Evolutionary conservation across 2,113 vertebrate species (phyloP).

Genomic region (Spea multiplicata): DNA sequence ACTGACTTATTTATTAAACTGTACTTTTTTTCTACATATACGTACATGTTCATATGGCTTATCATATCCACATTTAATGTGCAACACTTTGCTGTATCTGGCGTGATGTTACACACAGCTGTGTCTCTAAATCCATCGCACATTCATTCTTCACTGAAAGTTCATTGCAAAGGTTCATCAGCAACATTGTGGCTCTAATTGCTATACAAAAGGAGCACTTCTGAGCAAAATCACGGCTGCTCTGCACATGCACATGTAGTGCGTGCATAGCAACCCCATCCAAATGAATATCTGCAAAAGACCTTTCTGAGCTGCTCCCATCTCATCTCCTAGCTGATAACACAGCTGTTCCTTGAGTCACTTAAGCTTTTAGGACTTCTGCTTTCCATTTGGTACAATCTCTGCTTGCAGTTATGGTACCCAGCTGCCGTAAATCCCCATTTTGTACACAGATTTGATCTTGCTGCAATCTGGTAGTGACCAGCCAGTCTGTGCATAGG

Average conservation of each 20-base stretch:
- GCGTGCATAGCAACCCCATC: conserved; percentile 72
- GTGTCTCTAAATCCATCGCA: not conserved
- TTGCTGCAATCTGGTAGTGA: conserved; percentile 55
- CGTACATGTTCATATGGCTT: too few relatives aligned
- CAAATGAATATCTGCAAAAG: conserved; percentile 73
- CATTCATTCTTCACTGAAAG: conserved; percentile 50
- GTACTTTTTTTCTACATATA: too few relatives aligned
- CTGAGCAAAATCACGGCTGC: conserved; percentile 54
- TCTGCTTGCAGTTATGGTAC: conserved; percentile 66
- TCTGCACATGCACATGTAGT: conserved; percentile 66
- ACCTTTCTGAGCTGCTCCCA: conserved; percentile 71
- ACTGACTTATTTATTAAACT: too few relatives aligned
- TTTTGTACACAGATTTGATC: conserved; percentile 64
- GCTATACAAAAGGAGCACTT: conserved; percentile 66
- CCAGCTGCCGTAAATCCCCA: conserved; percentile 57
- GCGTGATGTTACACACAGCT: too few relatives aligned
- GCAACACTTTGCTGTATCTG: too few relatives aligned
- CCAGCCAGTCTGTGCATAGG: too few relatives aligned
- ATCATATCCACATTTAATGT: too few relatives aligned
- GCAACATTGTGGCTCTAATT: conserved; percentile 65
- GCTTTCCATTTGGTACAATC: conserved; percentile 62
- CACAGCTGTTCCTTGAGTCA: conserved; percentile 70
- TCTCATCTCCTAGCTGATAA: conserved; percentile 78
- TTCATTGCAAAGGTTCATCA: conserved; percentile 63
- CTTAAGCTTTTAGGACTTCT: conserved; percentile 60